Evolutionary conservation across 35 echinoderm and acorn worm genomes (phyloP).

Genomic region (Acanthaster planci): DNA sequence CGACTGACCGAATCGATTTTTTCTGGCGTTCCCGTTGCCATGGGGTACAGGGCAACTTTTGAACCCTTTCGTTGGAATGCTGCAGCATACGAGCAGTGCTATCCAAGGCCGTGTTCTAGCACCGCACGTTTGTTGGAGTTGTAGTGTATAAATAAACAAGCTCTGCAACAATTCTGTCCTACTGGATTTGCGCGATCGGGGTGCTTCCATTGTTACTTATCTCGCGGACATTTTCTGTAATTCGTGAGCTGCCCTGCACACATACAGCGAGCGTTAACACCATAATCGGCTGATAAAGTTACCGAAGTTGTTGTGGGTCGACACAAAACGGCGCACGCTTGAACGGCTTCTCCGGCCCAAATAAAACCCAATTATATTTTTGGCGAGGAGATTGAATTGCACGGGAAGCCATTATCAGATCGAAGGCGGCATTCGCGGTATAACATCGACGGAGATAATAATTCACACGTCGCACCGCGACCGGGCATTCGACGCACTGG

Average conservation of each 20-base stretch:
- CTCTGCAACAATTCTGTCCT: background rate
- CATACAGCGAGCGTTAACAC: background rate
- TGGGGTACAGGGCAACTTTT: background rate
- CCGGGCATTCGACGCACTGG: background rate
- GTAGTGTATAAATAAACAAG: background rate
- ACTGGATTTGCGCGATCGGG: background rate
- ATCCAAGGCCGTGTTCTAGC: background rate
- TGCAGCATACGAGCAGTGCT: background rate
- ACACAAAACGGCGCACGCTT: constrained; percentile 1
- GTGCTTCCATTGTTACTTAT: background rate
- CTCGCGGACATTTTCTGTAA: background rate
- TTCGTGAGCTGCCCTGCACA: background rate
- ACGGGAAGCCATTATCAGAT: background rate
- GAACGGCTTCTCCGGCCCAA: background rate
- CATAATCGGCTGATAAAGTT: background rate
- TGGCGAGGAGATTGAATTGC: background rate
- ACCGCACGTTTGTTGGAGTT: background rate
- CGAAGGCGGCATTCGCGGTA: background rate
- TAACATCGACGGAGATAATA: background rate
- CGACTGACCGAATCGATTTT: background rate
- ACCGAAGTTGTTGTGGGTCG: background rate
- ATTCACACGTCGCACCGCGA: background rate
- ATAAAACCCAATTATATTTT: background rate
- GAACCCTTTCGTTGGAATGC: background rate
- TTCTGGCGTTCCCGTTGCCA: constrained; percentile 11